Evolutionary conservation across 2,888 invertebrate genomes (phyloP).

Genomic region (Drosophila histrio): DNA sequence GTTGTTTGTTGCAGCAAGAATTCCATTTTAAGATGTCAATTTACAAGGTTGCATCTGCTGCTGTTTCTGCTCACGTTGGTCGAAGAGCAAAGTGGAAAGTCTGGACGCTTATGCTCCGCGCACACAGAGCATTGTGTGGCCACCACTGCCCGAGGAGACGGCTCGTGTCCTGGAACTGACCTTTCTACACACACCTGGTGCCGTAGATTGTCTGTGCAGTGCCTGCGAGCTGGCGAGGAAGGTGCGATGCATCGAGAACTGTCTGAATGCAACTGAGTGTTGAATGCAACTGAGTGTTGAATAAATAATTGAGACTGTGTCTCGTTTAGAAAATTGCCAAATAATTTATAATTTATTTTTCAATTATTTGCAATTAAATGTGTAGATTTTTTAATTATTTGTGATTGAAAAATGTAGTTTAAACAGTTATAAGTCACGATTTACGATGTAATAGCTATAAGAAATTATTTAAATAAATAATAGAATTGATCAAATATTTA

Average conservation of each 20-base stretch:
- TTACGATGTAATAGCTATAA: not conserved
- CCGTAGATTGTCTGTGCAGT: conserved; percentile 43
- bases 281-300: conserved; percentile 41
- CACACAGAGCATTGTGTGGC: conserved; percentile 69
- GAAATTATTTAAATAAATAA: not conserved
- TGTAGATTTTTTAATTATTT: not conserved
- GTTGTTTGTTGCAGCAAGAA: no score
- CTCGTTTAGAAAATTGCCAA: not conserved
- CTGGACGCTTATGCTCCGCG: conserved; percentile 65
- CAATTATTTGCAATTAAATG: not conserved
- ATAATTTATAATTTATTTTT: not conserved
- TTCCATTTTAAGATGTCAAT: not conserved
- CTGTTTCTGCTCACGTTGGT: conserved; percentile 27
- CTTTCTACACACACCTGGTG: conserved; percentile 51
- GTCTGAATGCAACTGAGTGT: conserved; percentile 36
- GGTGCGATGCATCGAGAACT: conserved; percentile 26
- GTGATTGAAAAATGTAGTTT: not conserved
- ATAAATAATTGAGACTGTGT: not conserved
- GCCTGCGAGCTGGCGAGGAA: conserved; percentile 35
- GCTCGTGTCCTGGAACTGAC: conserved; percentile 55
- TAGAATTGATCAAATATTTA: no score
- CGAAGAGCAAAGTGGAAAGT: conserved; percentile 6
- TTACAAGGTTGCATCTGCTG: conserved; percentile 55
- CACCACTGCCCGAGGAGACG: conserved; percentile 48
- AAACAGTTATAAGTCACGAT: not conserved